These are phyloP conservation scores for Hucho hucho DNA, from an alignment of 2,113 vertebrate genomes.

Conservation along the genomic window DNA sequence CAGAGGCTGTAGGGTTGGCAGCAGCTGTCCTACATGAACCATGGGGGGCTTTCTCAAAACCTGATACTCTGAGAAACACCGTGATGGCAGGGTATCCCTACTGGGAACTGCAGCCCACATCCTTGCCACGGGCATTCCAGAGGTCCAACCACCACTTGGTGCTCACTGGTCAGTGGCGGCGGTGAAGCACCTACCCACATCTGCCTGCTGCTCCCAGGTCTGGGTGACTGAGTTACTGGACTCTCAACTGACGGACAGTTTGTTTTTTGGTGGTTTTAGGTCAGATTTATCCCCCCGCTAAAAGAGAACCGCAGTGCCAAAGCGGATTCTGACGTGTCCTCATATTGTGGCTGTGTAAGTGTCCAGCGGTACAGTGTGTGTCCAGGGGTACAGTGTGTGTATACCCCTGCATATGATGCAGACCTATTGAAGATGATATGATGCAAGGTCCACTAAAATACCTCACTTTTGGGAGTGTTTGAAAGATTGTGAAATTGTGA, in stretches of 20 bases:
- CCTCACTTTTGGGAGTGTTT: not conserved
- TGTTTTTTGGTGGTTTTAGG: slow-evolving; percentile 56
- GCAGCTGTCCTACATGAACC: slow-evolving; percentile 63
- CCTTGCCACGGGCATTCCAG: slow-evolving; percentile 72
- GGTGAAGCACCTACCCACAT: slow-evolving; percentile 51
- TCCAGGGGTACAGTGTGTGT: slow-evolving; percentile 9
- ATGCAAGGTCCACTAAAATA: not conserved
- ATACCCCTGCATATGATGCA: slow-evolving; percentile 7
- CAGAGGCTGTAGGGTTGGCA: slow-evolving; percentile 66
- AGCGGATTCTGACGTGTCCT: slow-evolving; percentile 37
- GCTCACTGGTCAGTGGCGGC: slow-evolving; percentile 18
- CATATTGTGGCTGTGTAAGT: slow-evolving; percentile 34
- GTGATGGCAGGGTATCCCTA: slow-evolving; percentile 72
- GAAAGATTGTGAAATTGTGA: not conserved
- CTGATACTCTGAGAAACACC: slow-evolving; percentile 76
- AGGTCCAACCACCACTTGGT: slow-evolving; percentile 63
- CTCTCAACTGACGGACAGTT: slow-evolving; percentile 52
- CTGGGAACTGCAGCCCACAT: slow-evolving; percentile 72
- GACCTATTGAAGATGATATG: no score
- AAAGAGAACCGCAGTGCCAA: slow-evolving; percentile 27
- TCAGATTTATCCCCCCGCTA: slow-evolving; percentile 48
- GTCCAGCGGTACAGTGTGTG: no score
- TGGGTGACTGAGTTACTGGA: slow-evolving; percentile 44
- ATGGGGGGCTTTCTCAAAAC: slow-evolving; percentile 67
- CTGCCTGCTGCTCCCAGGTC: slow-evolving; percentile 45